Conservation (phyloP, 2,888 invertebrate species). For the Diarsia mendica region DNA sequence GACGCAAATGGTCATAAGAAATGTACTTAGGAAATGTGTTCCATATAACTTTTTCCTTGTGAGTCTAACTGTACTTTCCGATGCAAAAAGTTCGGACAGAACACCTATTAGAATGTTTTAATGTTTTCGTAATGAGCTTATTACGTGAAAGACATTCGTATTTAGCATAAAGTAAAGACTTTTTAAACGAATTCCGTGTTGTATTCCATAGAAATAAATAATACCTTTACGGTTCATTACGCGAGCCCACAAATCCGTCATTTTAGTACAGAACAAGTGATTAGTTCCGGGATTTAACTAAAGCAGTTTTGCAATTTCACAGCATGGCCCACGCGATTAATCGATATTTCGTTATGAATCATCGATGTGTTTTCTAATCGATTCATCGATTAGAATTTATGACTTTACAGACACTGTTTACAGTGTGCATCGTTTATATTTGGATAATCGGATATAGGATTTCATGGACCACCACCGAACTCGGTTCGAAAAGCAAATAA, state of each 20-base stretch:
- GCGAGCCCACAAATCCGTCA: constrained; percentile 67
- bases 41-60: constrained; percentile 22
- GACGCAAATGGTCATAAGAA: constrained; percentile 17
- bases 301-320: constrained; percentile 78
- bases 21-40: constrained; percentile 31
- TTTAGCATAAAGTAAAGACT: constrained; percentile 12
- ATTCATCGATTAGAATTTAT: constrained; percentile 77
- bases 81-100: constrained; percentile 18
- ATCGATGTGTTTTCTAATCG: constrained; percentile 77
- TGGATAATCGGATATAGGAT: constrained; percentile 71
- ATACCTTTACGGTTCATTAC: constrained; percentile 73
- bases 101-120: constrained; percentile 21
- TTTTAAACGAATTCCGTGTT: constrained; percentile 20
- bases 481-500: constrained; percentile 69
- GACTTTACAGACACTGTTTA: constrained; percentile 71
- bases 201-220: constrained; percentile 45
- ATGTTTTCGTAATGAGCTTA: constrained; percentile 15
- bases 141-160: constrained; percentile 6
- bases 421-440: constrained; percentile 73
- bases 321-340: constrained; percentile 77
- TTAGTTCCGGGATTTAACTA: constrained; percentile 80
- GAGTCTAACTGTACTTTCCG: constrained; percentile 11
- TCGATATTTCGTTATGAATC: constrained; percentile 75
- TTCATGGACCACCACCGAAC: constrained; percentile 70
- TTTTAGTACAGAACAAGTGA: constrained; percentile 73